These are phyloP conservation scores for Cheilosia urbana DNA, from an alignment of 2,888 invertebrate genomes.

Conservation along the genomic window DNA sequence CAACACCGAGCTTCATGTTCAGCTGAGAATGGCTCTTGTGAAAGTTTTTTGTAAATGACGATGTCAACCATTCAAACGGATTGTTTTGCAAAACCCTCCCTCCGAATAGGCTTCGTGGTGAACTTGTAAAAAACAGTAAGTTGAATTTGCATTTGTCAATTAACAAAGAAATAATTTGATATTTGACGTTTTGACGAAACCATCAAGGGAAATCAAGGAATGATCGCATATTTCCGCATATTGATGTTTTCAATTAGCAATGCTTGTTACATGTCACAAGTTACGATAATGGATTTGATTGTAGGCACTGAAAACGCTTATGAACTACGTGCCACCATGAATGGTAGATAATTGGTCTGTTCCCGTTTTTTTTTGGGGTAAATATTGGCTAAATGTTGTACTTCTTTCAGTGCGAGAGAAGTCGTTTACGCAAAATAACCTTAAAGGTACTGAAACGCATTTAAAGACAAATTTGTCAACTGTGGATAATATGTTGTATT, in stretches of 20 bases:
- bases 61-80: conserved; percentile 15
- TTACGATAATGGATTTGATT: neutral
- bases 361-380: too few species aligned
- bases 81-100: neutral
- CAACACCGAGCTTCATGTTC: conserved; percentile 20
- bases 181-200: conserved; percentile 1
- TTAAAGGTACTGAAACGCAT: too few species aligned
- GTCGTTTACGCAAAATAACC: too few species aligned
- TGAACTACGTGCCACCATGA: neutral
- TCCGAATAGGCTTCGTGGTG: neutral
- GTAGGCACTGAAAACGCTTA: too few species aligned
- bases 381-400: too few species aligned
- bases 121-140: conserved; percentile 24
- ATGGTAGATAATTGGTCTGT: neutral
- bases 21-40: conserved; percentile 4
- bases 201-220: conserved; percentile 20
- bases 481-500: too few species aligned
- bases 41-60: conserved; percentile 8
- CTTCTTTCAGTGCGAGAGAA: too few species aligned
- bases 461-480: too few species aligned
- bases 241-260: conserved; percentile 8
- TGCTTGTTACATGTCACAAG: neutral
- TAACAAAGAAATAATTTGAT: neutral
- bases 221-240: neutral
- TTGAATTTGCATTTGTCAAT: conserved; percentile 54